Conservation (phyloP, 2,888 invertebrate species). For the Trissoscelio sp. region DNA sequence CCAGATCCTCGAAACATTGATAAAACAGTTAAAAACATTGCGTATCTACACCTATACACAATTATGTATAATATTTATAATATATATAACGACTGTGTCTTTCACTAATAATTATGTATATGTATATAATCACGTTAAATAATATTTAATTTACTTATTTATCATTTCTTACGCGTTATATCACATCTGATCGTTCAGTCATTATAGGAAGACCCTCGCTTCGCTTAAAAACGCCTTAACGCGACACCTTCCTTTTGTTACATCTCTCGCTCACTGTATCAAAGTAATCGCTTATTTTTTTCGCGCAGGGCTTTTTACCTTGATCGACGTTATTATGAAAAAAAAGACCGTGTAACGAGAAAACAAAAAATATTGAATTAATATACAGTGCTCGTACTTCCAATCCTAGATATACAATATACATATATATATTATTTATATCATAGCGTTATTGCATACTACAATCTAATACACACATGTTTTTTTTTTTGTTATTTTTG, state of each 20-base stretch:
- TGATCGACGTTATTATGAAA: constrained; percentile 43
- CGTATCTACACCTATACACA: constrained; percentile 81
- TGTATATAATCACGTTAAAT: constrained; percentile 80
- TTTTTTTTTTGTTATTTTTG: constrained; percentile 73
- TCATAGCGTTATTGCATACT: constrained; percentile 63
- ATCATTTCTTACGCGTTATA: constrained; percentile 82
- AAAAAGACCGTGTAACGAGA: background rate
- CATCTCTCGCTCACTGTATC: constrained; percentile 59
- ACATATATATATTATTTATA: constrained; percentile 48
- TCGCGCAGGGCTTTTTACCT: constrained; percentile 55
- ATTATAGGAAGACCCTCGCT: constrained; percentile 83
- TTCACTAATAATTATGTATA: constrained; percentile 74
- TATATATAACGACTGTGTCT: constrained; percentile 79
- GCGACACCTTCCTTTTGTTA: constrained; percentile 69
- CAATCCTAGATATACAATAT: constrained; percentile 55
- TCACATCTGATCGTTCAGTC: constrained; percentile 84
- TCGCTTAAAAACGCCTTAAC: constrained; percentile 76
- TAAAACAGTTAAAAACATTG: constrained; percentile 82
- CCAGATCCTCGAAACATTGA: constrained; percentile 80
- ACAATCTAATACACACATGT: constrained; percentile 77
- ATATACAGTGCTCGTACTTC: constrained; percentile 50
- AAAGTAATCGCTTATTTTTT: constrained; percentile 52
- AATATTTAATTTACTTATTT: constrained; percentile 77
- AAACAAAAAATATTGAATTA: constrained; percentile 32
- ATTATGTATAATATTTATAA: constrained; percentile 71